A percentile compares a stretch with the other conserved stretches of the same genome.
phyloP scores from a whole-genome alignment of 2,888 invertebrate genomes.

The Eurytoma californica region DNA sequence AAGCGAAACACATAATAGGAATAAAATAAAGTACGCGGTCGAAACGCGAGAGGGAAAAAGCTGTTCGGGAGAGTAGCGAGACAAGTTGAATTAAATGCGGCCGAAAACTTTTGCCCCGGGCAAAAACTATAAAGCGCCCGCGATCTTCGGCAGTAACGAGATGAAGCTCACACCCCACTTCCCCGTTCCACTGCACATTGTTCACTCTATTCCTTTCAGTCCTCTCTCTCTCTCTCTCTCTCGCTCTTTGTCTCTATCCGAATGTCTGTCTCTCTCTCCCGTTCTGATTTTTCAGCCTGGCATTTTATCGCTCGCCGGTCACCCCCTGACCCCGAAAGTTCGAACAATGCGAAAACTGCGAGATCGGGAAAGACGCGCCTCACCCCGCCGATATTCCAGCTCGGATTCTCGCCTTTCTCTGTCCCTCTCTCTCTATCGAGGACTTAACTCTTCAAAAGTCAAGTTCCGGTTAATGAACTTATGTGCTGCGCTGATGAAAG shows the following conservation, averaged over 20 bases:
- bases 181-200: background rate
- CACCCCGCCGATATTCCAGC: background rate
- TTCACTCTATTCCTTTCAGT: background rate
- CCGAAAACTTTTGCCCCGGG: background rate
- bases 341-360: background rate
- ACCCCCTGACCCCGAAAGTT: background rate
- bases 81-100: slow-evolving; percentile 4
- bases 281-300: background rate
- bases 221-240: background rate
- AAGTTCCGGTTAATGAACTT: slow-evolving; percentile 26
- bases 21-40: background rate
- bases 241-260: background rate
- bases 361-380: background rate
- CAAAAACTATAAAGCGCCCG: background rate
- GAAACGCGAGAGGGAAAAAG: background rate
- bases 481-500: slow-evolving; percentile 18
- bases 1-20: background rate
- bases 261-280: background rate
- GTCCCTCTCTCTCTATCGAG: background rate
- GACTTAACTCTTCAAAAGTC: background rate
- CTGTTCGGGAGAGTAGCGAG: background rate
- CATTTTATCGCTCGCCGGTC: background rate
- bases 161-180: background rate
- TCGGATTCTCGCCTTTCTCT: background rate
- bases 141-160: slow-evolving; percentile 27